Evolutionary conservation across 1,140 invertebrate species (phyloP).

Genomic region (Chironomus tepperi): DNA sequence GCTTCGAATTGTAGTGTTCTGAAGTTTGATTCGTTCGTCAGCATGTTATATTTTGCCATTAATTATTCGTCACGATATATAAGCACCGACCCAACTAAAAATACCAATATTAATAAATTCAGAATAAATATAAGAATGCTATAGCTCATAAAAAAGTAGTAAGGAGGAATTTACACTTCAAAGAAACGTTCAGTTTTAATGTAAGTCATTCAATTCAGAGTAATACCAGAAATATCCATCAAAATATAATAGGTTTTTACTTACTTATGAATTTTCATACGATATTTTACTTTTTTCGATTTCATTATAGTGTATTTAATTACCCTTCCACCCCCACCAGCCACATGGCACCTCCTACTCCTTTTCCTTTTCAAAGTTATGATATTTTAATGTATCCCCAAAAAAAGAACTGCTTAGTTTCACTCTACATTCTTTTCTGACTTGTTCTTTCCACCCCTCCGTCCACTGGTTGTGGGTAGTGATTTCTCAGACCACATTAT

Average conservation of each 20-base stretch:
- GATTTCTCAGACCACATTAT: too few relatives aligned
- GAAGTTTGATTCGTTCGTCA: slow-evolving; percentile 12
- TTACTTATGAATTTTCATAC: slow-evolving; percentile 22
- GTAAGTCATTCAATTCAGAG: background rate
- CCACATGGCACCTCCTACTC: too few relatives aligned
- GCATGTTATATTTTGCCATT: slow-evolving; percentile 16
- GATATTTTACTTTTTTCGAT: slow-evolving; percentile 18
- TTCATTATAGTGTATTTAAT: slow-evolving; percentile 19
- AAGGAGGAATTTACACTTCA: slow-evolving; percentile 10
- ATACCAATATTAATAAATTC: slow-evolving; percentile 24
- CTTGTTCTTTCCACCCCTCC: background rate
- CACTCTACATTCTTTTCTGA: background rate
- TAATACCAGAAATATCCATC: slow-evolving; percentile 19
- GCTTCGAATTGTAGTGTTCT: slow-evolving; percentile 12
- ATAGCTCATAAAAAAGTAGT: slow-evolving; percentile 2
- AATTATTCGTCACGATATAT: too few relatives aligned
- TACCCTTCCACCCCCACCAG: background rate
- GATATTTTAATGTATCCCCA: background rate
- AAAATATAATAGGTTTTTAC: slow-evolving; percentile 18
- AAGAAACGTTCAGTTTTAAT: background rate
- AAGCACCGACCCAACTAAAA: too few relatives aligned
- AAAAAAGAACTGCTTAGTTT: background rate
- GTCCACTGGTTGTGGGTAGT: too few relatives aligned
- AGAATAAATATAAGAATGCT: background rate
- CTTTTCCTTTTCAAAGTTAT: background rate